Percentiles rank a stretch among this genome's conserved stretches.
Evolutionary conservation across 2,113 vertebrate genomes (phyloP).

Genomic region (Candoia aspera): DNA sequence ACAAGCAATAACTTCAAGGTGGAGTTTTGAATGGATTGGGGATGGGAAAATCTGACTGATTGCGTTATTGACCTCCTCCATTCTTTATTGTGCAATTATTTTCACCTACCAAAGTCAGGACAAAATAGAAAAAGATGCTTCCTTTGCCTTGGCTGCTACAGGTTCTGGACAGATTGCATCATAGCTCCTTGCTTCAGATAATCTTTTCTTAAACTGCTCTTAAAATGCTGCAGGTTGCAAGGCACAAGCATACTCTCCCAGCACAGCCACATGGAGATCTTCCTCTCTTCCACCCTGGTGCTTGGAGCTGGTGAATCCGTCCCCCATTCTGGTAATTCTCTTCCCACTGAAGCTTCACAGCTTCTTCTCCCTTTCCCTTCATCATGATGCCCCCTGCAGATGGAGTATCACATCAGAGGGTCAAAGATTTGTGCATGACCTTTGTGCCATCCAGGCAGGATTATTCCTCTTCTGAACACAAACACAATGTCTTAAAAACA

Average conservation of each 20-base stretch:
- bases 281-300: background rate
- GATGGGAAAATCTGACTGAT: background rate
- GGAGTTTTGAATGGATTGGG: background rate
- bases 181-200: background rate
- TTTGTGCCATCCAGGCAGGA: background rate
- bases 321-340: background rate
- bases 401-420: background rate
- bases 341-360: background rate
- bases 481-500: background rate
- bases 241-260: background rate
- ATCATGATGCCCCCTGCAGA: background rate
- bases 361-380: background rate
- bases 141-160: background rate
- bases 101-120: background rate
- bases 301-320: background rate
- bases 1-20: background rate
- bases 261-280: background rate
- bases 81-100: background rate
- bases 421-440: background rate
- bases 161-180: background rate
- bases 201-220: background rate
- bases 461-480: background rate
- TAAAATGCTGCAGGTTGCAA: background rate
- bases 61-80: background rate
- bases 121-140: background rate